Base-by-base conservation (phyloP, 2,797 vertebrate species). In the Jordanella pulchra region DNA sequence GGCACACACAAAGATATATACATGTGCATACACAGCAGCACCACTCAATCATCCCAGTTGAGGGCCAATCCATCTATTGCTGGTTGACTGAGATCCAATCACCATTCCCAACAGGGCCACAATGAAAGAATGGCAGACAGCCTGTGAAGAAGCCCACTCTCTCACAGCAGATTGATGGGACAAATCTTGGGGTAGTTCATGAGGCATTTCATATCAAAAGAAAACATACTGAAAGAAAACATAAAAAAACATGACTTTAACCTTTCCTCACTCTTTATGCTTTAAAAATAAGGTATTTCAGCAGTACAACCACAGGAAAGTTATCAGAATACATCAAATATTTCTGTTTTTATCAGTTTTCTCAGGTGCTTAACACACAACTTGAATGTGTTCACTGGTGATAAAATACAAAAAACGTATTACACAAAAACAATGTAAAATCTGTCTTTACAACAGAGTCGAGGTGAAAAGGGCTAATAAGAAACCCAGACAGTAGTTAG, bases 21-120 rank as follows among this genome's bases (percentile, higher is more conserved):
- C 87, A 80, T 69, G 47, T 85, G 86, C 86, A 66, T 72, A 84
- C 64, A 84, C 84, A 78, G 82, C 80, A 66, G 83, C 27, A 47
- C 72, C 84, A 79, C 90, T 92, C 87, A 80, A 91, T 93, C 88
- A 90, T 88, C 75, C 77, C 74, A 67, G 84, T 86, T 32, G 61
- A 84, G 85, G 69, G 84, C 85, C 89, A 83, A 91, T 91, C 88
- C 89, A 91, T 93, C 90, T 88, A 88, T 81, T 76, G 86, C 86
- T 85, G 91, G 85, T 91, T 89, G 90, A 92, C 88, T 92, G 84
- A 89, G 88, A 91, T 92, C 90, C 91, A 92, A 91, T 93, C 89
- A 90, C 89, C 88, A 89, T 86, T 89, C 89, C 90, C 91, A 89
- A 88, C 85, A 80, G 89, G 86, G 81, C 87, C 84, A 75, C 82